phyloP scores from a whole-genome alignment of 2,113 vertebrate genomes.

The Perca fluviatilis region DNA sequence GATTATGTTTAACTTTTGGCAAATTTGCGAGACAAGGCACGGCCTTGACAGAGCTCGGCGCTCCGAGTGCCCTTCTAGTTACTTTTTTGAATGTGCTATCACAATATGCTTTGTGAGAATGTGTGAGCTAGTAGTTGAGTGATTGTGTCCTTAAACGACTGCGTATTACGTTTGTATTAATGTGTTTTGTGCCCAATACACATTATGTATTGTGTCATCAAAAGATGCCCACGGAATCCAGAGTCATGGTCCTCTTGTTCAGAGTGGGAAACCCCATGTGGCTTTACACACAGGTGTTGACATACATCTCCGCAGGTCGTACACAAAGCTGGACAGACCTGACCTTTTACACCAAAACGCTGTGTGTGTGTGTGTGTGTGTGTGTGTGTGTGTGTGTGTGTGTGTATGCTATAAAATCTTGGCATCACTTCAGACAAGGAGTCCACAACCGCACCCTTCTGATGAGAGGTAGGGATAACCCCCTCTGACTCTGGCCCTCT shows the following conservation, averaged over 20 bases:
- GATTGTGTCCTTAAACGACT: not conserved
- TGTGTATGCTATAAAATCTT: conserved; percentile 48
- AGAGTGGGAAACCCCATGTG: conserved; percentile 33
- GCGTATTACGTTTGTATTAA: not conserved
- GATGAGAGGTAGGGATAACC: conserved; percentile 64
- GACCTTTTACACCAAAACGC: conserved; percentile 59
- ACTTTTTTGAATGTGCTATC: too few species aligned
- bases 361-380: conserved; percentile 12
- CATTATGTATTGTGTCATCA: not conserved
- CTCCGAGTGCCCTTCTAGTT: too few species aligned
- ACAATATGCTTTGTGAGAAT: not conserved
- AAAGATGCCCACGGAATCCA: conserved; percentile 7
- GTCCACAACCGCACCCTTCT: conserved; percentile 39
- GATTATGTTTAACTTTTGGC: too few species aligned
- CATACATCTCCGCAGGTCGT: conserved; percentile 50
- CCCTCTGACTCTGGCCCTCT: conserved; percentile 45
- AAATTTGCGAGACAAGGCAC: too few species aligned
- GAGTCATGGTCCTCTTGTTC: conserved; percentile 19
- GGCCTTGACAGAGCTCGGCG: too few species aligned
- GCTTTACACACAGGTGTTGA: conserved; percentile 60
- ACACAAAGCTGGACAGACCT: conserved; percentile 49
- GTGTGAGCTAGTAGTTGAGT: not conserved
- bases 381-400: conserved; percentile 11
- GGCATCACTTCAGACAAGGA: conserved; percentile 75
- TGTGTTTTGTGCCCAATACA: not conserved